Conservation (phyloP, 2,113 vertebrate species). For the Harpagus bidentatus region DNA sequence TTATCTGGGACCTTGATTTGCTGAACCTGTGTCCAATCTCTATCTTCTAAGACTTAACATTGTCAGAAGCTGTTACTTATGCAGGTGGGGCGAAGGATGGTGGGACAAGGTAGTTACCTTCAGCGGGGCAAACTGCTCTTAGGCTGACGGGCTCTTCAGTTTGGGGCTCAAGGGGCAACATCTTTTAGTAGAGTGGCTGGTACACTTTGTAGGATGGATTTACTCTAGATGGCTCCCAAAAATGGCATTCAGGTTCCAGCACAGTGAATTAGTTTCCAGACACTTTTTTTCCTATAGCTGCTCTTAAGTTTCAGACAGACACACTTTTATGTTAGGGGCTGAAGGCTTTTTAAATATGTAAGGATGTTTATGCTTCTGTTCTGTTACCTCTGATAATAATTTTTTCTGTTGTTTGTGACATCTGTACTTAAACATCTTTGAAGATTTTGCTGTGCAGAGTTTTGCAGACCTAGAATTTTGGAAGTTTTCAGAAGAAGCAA, state of each 20-base stretch:
- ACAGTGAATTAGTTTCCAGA: not conserved
- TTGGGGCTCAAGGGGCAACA: not conserved
- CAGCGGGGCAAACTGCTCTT: not conserved
- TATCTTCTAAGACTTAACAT: not conserved
- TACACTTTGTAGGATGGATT: accelerated
- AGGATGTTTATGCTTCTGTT: not conserved
- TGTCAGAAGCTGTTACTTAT: not conserved
- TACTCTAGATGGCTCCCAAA: not conserved
- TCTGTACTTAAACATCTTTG: not conserved
- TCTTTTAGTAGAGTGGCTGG: not conserved
- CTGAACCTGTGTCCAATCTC: not conserved
- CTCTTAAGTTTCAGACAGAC: not conserved
- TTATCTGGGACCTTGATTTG: not conserved
- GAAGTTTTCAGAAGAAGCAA: not conserved
- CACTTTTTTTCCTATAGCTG: not conserved
- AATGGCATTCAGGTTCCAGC: not conserved
- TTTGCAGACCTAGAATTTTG: not conserved
- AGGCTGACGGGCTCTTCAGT: not conserved
- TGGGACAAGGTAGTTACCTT: not conserved
- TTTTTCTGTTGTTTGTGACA: not conserved
- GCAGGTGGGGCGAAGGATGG: not conserved
- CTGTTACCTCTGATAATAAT: not conserved
- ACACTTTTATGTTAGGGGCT: not conserved
- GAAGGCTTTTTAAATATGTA: not conserved
- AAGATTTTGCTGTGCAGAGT: not conserved